Evolutionary conservation across 64 coral and sea anemone genomes (phyloP), one percentile per base, ranked within the genome.

Genomic region (Actinia tenebrosa): DNA sequence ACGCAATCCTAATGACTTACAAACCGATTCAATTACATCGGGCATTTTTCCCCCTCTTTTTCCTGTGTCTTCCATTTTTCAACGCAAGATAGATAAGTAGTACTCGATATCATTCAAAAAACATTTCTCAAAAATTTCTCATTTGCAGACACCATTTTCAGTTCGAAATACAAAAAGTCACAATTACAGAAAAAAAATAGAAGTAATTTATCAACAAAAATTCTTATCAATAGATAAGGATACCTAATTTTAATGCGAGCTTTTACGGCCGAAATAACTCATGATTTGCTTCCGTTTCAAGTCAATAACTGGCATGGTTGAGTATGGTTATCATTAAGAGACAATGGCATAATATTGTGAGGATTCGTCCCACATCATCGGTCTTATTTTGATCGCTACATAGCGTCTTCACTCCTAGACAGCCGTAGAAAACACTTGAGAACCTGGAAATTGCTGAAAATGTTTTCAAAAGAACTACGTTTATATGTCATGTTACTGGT

Each of bases 221-320:
- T 75, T 26, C 69, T 75, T 75, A 75, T 75, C 69, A 42, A 30
- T 20, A 75, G 69, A 75, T 75, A 75, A 42, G 27, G 69, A 75
- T 75, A 75, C 37, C 23, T 75, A 30, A 75, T 75, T 75, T 27
- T 75, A 75, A 42, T 75, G 13, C 69, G 42, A 75, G 69, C 69
- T 75, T 75, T 75, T 75, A 75, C 69, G 69, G 69, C 69, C 25
- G 27, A 75, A 75, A 75, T 75, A 75, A 30, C 69, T 7, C 69
- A 75, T 75, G 23, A 75, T 75, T 75, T 75, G 26, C 69, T 75
- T 75, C 69, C 69, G 69, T 75, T 75, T 42, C 10, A 75, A 75
- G 69, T 75, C 69, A 75, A 25, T 75, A 75, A 75, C 69, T 75
- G 69, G 23, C 69, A 75, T 75, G 25, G 69, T 25, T 16, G 69